Base-by-base conservation (phyloP, 1,140 invertebrate species). In the Drosophila sturtevanti region DNA sequence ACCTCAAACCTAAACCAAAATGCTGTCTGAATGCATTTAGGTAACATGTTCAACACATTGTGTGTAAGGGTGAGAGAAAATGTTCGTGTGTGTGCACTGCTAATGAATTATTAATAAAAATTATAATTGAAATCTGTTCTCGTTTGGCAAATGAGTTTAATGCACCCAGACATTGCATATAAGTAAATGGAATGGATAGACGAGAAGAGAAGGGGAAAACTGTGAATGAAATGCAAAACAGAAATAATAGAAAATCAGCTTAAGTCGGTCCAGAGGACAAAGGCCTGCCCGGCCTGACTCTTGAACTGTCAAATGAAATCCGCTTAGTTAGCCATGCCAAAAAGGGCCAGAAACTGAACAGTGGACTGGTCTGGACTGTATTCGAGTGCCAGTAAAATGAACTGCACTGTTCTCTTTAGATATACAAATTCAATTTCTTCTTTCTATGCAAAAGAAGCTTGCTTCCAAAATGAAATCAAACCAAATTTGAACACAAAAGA, bases 51-150 rank as follows among this genome's bases (percentile, higher is more conserved):
- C 81, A 68, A 86, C 81, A 85, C 77, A 80, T 85, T 38, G 11
- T 38, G 12, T n/a, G 12, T 38, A 4, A 4, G 12, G n/a, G 11
- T 16, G n/a, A n/a, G n/a, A n/a, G n/a, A n/a, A n/a, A n/a, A 16
- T 16, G 37, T 38, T 4, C 14, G 37, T 38, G 37, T 44, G 41
- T 16, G 38, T 18, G n/a, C 1, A 14, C 10, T 72, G 76, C 84
- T 87, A 89, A 87, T 87, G 68, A 87, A 89, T 82, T 82, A 87
- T 87, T 87, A 89, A 82, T 68, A 72, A 63, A 87, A 86, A 79
- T 82, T 87, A 87, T 86, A 86, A 86, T 86, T 86, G 81, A 86
- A 87, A 86, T 79, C 82, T 48, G 41, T 21, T 10, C 41, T 16
- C 75, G 82, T 75, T 87, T 72, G 74, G 38, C 75, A 82, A 86